These are phyloP conservation scores for Rhabdornis inornatus DNA, from an alignment of 2,113 vertebrate genomes.

Conservation along the genomic window DNA sequence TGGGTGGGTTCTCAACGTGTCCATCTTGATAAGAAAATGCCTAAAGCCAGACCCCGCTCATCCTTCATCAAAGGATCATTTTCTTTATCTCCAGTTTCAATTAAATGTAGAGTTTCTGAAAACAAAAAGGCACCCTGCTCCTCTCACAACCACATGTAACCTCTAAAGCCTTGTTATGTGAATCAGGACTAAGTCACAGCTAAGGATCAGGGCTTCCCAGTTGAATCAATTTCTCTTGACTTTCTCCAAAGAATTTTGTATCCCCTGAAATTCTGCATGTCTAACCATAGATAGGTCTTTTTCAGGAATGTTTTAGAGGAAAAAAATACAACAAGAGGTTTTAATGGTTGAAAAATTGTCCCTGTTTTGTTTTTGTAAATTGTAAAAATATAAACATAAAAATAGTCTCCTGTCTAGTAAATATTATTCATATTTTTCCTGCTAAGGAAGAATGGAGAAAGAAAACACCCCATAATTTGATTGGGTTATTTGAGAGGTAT, in stretches of 20 bases:
- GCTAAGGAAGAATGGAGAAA: background rate
- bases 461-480: background rate
- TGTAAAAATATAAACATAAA: background rate
- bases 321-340: background rate
- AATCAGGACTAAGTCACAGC: background rate
- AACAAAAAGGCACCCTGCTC: fast-evolving
- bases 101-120: constrained; percentile 22
- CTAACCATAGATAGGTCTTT: background rate
- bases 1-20: constrained; percentile 17
- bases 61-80: constrained; percentile 28
- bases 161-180: background rate
- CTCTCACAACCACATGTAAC: background rate
- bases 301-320: background rate
- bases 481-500: background rate
- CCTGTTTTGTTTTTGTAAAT: background rate
- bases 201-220: background rate
- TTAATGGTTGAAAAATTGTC: background rate
- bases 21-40: constrained; percentile 58
- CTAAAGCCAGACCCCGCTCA: background rate
- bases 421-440: background rate
- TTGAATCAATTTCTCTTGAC: background rate
- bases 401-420: background rate
- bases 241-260: background rate
- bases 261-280: background rate
- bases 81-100: constrained; percentile 20